phyloP scores from a whole-genome alignment of 2,888 invertebrate genomes.

The Cataglyphis cursor region DNA sequence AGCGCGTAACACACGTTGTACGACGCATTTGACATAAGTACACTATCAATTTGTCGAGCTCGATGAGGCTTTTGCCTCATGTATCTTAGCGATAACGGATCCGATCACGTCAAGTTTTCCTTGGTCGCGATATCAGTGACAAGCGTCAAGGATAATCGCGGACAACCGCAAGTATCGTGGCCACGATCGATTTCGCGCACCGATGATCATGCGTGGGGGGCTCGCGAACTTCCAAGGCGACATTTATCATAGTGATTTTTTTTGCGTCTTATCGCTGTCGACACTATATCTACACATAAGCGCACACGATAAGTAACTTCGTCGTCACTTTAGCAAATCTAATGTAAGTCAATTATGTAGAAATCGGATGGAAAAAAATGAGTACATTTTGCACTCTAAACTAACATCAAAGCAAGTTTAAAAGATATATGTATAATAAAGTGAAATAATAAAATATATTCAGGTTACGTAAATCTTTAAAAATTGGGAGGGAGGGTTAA shows the following conservation, averaged over 20 bases:
- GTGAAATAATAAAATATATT: neutral
- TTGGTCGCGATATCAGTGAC: slow-evolving; percentile 6
- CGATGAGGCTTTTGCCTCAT: neutral
- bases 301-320: slow-evolving; percentile 12
- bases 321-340: neutral
- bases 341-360: neutral
- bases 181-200: slow-evolving; percentile 11
- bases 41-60: neutral
- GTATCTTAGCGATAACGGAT: neutral
- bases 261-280: neutral
- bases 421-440: neutral
- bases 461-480: neutral
- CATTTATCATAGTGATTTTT: slow-evolving; percentile 24
- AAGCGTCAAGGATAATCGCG: slow-evolving; percentile 23
- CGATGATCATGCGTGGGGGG: neutral
- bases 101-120: neutral
- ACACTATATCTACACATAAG: neutral
- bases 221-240: slow-evolving; percentile 42
- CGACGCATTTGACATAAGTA: slow-evolving; percentile 15
- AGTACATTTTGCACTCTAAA: neutral
- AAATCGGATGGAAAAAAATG: neutral
- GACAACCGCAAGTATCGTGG: neutral
- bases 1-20: neutral
- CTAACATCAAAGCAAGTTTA: neutral
- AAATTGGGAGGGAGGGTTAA: neutral